A percentile compares a stretch with the other conserved stretches of the same genome.
Conservation (phyloP, 2,797 vertebrate genomes). For the Potorous gilbertii region DNA sequence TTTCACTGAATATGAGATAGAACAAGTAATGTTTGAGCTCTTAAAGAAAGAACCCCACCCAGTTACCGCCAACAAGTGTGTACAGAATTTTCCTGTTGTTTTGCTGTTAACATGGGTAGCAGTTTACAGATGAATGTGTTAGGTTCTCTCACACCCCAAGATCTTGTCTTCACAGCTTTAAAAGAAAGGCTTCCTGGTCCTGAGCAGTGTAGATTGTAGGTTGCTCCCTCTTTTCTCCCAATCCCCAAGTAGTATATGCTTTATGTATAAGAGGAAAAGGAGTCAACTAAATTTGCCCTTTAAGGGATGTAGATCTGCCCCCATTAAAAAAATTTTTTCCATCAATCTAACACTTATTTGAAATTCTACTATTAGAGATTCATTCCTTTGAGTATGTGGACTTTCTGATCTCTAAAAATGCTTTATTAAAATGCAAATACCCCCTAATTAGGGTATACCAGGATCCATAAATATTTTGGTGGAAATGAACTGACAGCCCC, state of each 20-base stretch:
- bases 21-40: not conserved
- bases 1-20: not conserved
- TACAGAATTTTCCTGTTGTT: not conserved
- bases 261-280: not conserved
- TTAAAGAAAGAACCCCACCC: not conserved
- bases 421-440: not conserved
- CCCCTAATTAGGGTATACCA: not conserved
- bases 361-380: not conserved
- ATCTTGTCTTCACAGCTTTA: conserved; percentile 10
- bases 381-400: not conserved
- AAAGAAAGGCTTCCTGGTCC: not conserved
- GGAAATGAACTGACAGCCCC: not conserved
- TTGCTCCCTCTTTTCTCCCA: not conserved
- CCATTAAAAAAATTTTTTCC: not conserved
- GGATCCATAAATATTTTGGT: not conserved
- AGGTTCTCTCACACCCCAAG: not conserved
- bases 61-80: not conserved
- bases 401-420: not conserved
- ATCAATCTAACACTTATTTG: not conserved
- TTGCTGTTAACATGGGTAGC: not conserved
- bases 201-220: not conserved
- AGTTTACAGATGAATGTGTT: not conserved
- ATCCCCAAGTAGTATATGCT: not conserved
- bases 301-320: not conserved
- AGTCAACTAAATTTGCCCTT: not conserved